phyloP scores from a whole-genome alignment of 2,797 vertebrate species.

The Selene dorsalis region DNA sequence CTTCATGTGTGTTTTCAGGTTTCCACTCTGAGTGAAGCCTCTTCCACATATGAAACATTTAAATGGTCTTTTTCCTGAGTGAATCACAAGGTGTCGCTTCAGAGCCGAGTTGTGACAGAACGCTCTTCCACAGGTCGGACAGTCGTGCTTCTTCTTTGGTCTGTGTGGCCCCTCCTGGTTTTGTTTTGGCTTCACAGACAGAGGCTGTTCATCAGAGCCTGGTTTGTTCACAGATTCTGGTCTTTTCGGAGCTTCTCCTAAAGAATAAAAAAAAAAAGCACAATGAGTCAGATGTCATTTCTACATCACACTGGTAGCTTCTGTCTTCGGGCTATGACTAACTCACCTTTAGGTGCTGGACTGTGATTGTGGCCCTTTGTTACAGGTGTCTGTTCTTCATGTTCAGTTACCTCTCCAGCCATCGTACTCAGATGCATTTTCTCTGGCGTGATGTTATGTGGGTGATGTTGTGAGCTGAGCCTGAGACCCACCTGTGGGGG shows the following conservation, averaged over 20 bases:
- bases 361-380: neutral
- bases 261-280: neutral
- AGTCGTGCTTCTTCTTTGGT: constrained; percentile 51
- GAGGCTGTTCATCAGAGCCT: neutral
- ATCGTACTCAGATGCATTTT: constrained; percentile 12
- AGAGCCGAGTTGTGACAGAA: constrained; percentile 46
- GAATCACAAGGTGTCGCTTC: constrained; percentile 59
- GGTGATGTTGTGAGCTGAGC: neutral
- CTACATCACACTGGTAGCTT: neutral
- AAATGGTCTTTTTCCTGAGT: constrained; percentile 64
- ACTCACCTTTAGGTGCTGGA: constrained; percentile 6
- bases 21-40: constrained; percentile 68
- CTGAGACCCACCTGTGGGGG: neutral
- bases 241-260: neutral
- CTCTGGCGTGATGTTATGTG: neutral
- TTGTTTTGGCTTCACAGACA: neutral
- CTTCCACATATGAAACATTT: constrained; percentile 68
- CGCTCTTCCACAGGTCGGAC: constrained; percentile 57
- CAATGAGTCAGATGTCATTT: neutral
- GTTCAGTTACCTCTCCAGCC: neutral
- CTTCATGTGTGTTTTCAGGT: constrained; percentile 71
- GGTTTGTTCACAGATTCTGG: constrained; percentile 1
- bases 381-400: constrained; percentile 9
- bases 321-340: neutral
- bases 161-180: neutral